A percentile compares a stretch with the other conserved stretches of the same genome.
These are phyloP conservation scores for Varanus salvator DNA, from an alignment of 2,113 vertebrate species.

Conservation along the genomic window DNA sequence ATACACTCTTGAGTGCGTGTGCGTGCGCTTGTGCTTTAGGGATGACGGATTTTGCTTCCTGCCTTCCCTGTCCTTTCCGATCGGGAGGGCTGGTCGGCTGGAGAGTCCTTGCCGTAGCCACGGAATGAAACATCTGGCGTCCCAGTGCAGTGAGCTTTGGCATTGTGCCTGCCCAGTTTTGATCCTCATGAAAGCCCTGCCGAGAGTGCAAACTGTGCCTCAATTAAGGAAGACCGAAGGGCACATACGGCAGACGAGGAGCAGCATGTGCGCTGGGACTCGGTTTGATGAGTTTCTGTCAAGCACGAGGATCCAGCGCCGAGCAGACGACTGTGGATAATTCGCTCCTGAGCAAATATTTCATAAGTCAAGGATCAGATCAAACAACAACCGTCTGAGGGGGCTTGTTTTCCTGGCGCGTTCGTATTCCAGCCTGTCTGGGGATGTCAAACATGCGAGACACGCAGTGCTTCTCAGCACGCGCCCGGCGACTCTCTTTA, in stretches of 20 bases:
- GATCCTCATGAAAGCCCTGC: conserved; percentile 60
- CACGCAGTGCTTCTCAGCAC: neutral
- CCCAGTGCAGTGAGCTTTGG: conserved; percentile 53
- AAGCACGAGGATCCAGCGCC: conserved; percentile 53
- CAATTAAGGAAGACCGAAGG: conserved; percentile 70
- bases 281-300: conserved; percentile 35
- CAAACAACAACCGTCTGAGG: conserved; percentile 16
- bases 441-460: neutral
- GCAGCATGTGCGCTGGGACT: conserved; percentile 44
- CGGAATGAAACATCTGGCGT: conserved; percentile 58
- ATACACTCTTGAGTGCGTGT: neutral
- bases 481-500: neutral
- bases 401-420: conserved; percentile 42
- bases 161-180: conserved; percentile 43
- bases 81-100: neutral
- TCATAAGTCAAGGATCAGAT: conserved; percentile 28
- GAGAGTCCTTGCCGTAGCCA: neutral
- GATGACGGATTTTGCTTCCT: neutral
- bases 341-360: conserved; percentile 59
- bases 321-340: conserved; percentile 62
- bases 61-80: neutral
- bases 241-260: conserved; percentile 53
- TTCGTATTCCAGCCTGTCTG: conserved; percentile 11
- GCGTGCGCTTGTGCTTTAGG: too few relatives aligned
- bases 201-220: conserved; percentile 62